A percentile compares a stretch with the other conserved stretches of the same genome.
phyloP scores from a whole-genome alignment of 2,797 vertebrate genomes.

The Poecilia gillii region DNA sequence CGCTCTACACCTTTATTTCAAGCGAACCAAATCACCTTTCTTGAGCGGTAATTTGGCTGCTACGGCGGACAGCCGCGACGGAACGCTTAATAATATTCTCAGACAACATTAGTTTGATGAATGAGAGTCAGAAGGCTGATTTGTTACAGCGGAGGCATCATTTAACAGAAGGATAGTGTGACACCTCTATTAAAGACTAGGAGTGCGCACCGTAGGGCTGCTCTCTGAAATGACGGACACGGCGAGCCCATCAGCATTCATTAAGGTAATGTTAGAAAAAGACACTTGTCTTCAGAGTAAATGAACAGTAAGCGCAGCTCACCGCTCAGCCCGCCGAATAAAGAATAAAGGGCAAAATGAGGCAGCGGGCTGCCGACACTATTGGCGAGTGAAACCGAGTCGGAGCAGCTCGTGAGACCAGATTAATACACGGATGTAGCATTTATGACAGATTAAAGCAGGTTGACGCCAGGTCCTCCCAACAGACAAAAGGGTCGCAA shows the following conservation, averaged over 20 bases:
- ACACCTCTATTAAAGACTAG: conserved; percentile 42
- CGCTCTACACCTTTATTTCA: conserved; percentile 26
- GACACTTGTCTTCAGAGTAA: conserved; percentile 31
- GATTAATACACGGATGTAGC: conserved; percentile 13
- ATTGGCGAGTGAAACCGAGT: conserved; percentile 13
- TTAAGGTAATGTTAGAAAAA: conserved; percentile 39
- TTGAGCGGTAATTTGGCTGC: conserved; percentile 44
- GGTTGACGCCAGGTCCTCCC: neutral
- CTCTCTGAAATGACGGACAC: conserved; percentile 22
- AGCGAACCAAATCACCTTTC: conserved; percentile 25
- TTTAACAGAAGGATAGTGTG: conserved; percentile 38
- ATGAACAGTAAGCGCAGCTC: conserved; percentile 24
- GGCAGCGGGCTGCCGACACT: conserved; percentile 15
- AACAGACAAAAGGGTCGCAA: neutral
- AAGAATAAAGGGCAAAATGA: conserved; percentile 33
- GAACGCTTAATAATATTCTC: conserved; percentile 46
- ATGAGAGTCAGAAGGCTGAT: conserved; percentile 44
- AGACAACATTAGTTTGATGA: conserved; percentile 47
- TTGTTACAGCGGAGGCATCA: conserved; percentile 45
- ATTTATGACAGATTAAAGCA: neutral
- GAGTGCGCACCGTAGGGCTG: neutral
- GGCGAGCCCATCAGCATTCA: conserved; percentile 41
- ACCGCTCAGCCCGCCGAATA: conserved; percentile 10
- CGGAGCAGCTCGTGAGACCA: neutral
- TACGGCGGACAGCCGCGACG: conserved; percentile 4